Conservation (phyloP, 1,140 invertebrate species). For the Drosophila azteca region DNA sequence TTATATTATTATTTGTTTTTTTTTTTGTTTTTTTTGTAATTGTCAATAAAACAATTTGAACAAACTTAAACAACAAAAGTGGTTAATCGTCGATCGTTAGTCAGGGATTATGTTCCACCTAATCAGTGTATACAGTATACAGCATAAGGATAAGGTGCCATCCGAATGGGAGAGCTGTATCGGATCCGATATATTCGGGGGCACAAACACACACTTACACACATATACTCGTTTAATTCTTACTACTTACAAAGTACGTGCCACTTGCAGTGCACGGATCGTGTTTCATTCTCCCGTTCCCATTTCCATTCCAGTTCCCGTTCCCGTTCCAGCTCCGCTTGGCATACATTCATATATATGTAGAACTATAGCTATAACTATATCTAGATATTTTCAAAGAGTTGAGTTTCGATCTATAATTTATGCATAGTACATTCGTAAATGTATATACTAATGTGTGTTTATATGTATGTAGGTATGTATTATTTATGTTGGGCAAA, state of each 20-base stretch:
- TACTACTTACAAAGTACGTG: slow-evolving; percentile 63
- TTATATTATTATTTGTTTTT: neutral
- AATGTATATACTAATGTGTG: no score
- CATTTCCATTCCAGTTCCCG: no score
- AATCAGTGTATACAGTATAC: neutral
- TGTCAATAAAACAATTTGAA: slow-evolving; percentile 79
- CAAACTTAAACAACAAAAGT: slow-evolving; percentile 70
- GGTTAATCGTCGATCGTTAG: slow-evolving; percentile 47
- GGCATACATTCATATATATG: no score
- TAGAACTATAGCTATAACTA: no score
- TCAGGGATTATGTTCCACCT: slow-evolving; percentile 42
- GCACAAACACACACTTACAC: no score
- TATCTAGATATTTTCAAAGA: slow-evolving; percentile 2
- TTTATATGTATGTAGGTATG: neutral
- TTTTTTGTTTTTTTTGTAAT: slow-evolving; percentile 35
- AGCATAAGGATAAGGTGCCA: neutral
- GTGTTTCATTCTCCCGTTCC: slow-evolving; percentile 16
- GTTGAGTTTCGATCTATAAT: slow-evolving; percentile 25
- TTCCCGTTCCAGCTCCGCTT: neutral
- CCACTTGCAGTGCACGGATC: slow-evolving; percentile 66
- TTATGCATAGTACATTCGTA: slow-evolving; percentile 4
- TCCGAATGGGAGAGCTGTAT: neutral
- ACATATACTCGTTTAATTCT: slow-evolving; percentile 45
- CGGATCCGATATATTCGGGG: slow-evolving; percentile 11
- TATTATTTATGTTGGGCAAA: slow-evolving; percentile 22